A percentile compares a stretch with the other conserved stretches of the same genome.
phyloP scores from a whole-genome alignment of 1,140 invertebrate genomes.

The Anastrepha ludens region DNA sequence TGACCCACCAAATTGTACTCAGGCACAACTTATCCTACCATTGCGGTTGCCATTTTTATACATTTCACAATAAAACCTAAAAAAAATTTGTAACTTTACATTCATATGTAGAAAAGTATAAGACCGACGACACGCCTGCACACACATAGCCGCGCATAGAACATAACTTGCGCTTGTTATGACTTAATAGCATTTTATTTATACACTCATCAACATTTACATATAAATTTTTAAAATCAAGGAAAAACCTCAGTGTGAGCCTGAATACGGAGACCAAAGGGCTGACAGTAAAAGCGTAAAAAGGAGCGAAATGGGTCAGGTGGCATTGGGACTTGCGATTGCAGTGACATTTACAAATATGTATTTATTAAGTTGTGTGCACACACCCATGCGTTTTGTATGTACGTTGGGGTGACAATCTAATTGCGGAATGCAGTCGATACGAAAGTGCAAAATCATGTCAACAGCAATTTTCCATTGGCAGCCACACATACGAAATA shows the following conservation, averaged over 20 bases:
- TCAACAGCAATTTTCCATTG: slow-evolving; percentile 74
- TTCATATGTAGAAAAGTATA: too few relatives aligned
- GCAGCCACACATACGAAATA: slow-evolving; percentile 51
- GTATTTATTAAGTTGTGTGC: slow-evolving; percentile 12
- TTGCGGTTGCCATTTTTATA: too few relatives aligned
- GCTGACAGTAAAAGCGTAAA: not conserved
- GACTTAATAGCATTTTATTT: not conserved
- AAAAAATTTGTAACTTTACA: too few relatives aligned
- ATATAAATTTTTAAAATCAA: slow-evolving; percentile 18
- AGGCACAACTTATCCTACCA: too few relatives aligned
- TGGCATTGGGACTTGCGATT: slow-evolving; percentile 1
- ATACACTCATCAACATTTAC: slow-evolving; percentile 19
- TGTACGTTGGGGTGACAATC: slow-evolving; percentile 60
- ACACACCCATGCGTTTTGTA: slow-evolving; percentile 17
- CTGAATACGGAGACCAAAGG: too few relatives aligned
- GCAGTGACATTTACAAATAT: slow-evolving; percentile 4
- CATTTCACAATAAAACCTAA: too few relatives aligned
- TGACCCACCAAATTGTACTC: too few relatives aligned
- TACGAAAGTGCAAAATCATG: slow-evolving; percentile 74
- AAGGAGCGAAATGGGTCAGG: slow-evolving; percentile 26
- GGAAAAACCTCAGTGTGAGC: not conserved
- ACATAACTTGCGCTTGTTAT: not conserved
- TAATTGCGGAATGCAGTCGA: slow-evolving; percentile 75
- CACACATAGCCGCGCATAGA: not conserved
- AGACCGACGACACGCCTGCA: not conserved